Evolutionary conservation across 2,113 vertebrate genomes (phyloP).

Genomic region (Junco hyemalis): DNA sequence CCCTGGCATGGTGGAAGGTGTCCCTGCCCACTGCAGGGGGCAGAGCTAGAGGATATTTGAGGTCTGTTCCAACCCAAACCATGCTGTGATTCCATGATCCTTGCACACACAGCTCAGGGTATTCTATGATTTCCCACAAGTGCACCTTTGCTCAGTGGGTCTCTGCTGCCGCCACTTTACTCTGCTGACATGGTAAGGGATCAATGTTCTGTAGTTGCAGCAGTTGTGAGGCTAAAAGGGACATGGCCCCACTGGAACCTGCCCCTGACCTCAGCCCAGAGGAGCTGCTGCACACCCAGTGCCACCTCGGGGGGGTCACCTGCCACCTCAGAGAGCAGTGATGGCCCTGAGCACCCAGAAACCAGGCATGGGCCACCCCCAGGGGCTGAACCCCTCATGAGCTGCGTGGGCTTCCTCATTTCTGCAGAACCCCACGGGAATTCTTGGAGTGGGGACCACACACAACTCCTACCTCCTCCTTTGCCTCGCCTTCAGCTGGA

Average conservation of each 20-base stretch:
- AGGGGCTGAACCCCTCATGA: no score
- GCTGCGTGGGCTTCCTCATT: not conserved
- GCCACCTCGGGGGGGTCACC: not conserved
- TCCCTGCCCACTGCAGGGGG: not conserved
- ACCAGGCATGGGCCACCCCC: no score
- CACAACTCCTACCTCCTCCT: conserved; percentile 84
- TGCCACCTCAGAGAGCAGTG: not conserved
- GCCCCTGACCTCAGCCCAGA: no score
- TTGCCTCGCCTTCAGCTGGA: conserved; percentile 80
- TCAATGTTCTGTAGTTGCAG: not conserved
- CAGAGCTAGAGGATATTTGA: not conserved
- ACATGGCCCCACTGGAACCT: accelerated
- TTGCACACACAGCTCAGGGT: not conserved
- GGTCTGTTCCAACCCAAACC: not conserved
- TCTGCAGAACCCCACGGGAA: not conserved
- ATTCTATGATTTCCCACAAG: not conserved
- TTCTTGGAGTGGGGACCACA: not conserved
- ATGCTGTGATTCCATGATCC: not conserved
- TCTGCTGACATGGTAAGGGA: accelerated
- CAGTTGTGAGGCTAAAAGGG: not conserved
- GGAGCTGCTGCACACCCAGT: not conserved
- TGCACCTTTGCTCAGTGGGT: not conserved
- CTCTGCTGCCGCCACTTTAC: accelerated
- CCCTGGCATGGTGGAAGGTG: not conserved
- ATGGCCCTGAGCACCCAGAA: not conserved